Conservation (phyloP, 2,113 vertebrate species). For the Chunga burmeisteri region DNA sequence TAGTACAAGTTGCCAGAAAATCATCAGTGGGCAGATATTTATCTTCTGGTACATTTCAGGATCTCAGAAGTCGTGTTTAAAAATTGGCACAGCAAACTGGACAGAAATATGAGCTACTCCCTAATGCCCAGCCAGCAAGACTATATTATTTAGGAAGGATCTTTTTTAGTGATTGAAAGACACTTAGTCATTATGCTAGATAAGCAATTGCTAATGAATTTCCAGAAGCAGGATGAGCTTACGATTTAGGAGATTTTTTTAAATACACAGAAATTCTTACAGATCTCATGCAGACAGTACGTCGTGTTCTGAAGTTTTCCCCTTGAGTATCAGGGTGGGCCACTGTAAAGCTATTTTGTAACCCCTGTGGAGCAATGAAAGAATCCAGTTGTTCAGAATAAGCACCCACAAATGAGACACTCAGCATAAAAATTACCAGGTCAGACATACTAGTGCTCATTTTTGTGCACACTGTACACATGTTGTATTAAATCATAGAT, state of each 20-base stretch:
- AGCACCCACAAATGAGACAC: not conserved
- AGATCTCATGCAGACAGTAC: not conserved
- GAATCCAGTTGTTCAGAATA: not conserved
- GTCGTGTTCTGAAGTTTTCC: not conserved
- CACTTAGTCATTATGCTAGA: not conserved
- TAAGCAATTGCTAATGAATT: not conserved
- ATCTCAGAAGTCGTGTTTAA: not conserved
- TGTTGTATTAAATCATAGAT: not conserved
- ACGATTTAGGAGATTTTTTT: not conserved
- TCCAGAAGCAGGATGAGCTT: not conserved
- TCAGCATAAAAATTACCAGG: not conserved
- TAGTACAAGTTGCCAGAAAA: not conserved
- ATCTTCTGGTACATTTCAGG: not conserved
- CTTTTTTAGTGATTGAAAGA: not conserved
- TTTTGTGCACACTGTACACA: not conserved
- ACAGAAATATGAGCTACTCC: not conserved
- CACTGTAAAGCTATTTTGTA: not conserved
- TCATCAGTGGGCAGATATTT: not conserved
- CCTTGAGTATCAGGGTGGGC: rapidly evolving
- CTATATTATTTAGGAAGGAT: not conserved
- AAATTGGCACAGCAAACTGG: not conserved
- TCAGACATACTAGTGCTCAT: not conserved
- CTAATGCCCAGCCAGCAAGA: not conserved
- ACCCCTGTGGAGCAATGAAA: not conserved
- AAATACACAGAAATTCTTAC: not conserved